Base-by-base conservation (phyloP, 2,888 invertebrate genomes). In the Scrobipalpa atriplicella region DNA sequence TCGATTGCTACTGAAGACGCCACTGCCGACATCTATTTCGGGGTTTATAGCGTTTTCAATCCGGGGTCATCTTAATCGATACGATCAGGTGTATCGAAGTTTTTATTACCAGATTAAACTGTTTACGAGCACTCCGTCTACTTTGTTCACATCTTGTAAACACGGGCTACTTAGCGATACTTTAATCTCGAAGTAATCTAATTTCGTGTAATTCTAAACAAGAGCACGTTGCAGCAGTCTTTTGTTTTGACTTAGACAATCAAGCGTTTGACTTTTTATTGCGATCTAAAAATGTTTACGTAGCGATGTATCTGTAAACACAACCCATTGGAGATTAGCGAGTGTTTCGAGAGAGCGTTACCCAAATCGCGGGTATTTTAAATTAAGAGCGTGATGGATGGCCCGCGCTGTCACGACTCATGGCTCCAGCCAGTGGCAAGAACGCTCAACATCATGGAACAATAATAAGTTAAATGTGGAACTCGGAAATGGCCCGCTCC, bases 301-400 rank as follows among this genome's bases (percentile, higher is more conserved):
- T 76, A 81, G 83, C 80, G 83, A 85, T 85, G 71, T 84, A 83
- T 83, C 77, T 75, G 79, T 80, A 80, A 80, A 78, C 76, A 82
- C 80, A 84, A 83, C 84, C 83, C 85, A 81, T 86, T 84, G 70
- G 76, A 72, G 86, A 89, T 89, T 86, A 90, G 88, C 86, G 85
- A 82, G 85, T 80, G 80, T 79, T 83, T 73, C 78, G 78, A 78
- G 79, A 79, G 81, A 79, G 84, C 82, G 81, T 85, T 87, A 75
- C 82, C 85, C 82, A 84, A 86, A 91, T 91, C 89, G 87, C 83
- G 89, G 87, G 86, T 82, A 85, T 90, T 92, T 92, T 89, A 90
- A 91, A 89, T 90, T 87, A 89, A 87, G 90, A 86, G 78, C 87
- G 86, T 92, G 92, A 92, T 92, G 88, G 90, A 92, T 92, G 90